Base-by-base conservation (phyloP, 1,140 invertebrate species). In the fruit fly (Drosophila melanogaster) region DNA sequence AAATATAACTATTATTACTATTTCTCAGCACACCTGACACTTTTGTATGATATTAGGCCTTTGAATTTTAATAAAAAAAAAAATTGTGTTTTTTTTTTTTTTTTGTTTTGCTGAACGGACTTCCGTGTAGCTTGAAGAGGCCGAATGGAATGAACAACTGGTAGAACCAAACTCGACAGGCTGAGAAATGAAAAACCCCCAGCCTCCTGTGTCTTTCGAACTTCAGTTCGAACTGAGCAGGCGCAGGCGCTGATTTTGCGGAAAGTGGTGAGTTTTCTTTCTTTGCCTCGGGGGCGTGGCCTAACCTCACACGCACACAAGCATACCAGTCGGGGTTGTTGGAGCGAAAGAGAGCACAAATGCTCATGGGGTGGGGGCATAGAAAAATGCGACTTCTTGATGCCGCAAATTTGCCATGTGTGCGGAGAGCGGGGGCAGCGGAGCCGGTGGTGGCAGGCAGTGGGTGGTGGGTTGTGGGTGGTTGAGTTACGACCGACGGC, bases 371-470 rank as follows among this genome's bases (percentile, higher is more conserved):
- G 26, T 44, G 61, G 19, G 57, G 59, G 50, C 71, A 84, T 75
- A 77, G 78, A 91, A 89, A 91, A 91, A 91, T 89, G 77, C 90
- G 90, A 91, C 90, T 91, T 91, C 90, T 91, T 91, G 90, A 91
- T 90, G 90, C 77, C 84, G 62, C 90, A 91, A 91, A 91, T 91
- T 90, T 90, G 87, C 71, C 75, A 70, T 79, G 60, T 77, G 53
- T 72, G 62, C 61, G 53, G 17, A 22, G 40, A 49, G 46, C 8
- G 46, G 37, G 12, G 24, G n/a, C 12, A 15, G 22, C 37, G 37
- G 47, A 30, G 43, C 54, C 30, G 37, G 14, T 46, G 33, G 26
- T 50, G 49, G 8, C 30, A 30, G 58, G 24, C 10, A 30, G 26
- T 11, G 30, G 30, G 49, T 17, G 40, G 22, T 30, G 22, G n/a